Base-by-base conservation (phyloP, 2,797 vertebrate species). In the Crypturellus tataupa region DNA sequence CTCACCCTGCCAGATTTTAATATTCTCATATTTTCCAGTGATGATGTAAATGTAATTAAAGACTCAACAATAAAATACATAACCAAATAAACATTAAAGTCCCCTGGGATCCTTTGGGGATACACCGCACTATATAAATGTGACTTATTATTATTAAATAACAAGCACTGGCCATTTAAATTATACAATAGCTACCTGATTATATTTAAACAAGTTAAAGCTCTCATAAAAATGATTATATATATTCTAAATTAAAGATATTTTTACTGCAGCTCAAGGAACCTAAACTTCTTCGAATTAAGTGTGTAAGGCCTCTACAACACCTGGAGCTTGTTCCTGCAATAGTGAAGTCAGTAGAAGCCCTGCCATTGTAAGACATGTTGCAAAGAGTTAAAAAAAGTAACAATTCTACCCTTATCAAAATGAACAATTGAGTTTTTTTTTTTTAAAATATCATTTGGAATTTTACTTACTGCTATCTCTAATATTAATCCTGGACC, bases 141-240 rank as follows among this genome's bases (percentile, higher is more conserved):
- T 84, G 94, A 95, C 89, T 93, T 94, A 76, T 89, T 97, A 90
- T 96, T 96, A 96, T 92, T 85, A 95, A 97, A 97, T 92, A 97
- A 96, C 90, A 92, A 96, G 93, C 89, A 95, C 56, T 10, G 53
- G 75, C 62, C 58, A 88, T 93, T 97, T 95, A 96, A 96, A 92
- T 93, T 93, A 88, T 67, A 96, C 94, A 96, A 96, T 88, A 96
- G 92, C 89, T 93, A 96, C 81, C 92, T 96, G 93, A 97, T 96
- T 97, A 92, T 84, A 91, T 80, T 94, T 94, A 90, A 94, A 59
- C 82, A 96, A 88, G 84, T 89, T 81, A 88, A 80, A 96, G 49
- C 21, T 90, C 68, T 71, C 92, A 92, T 87, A 96, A 97, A 90
- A 93, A 89, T 64, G 2, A 95, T 85, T 92, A 84, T 35, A 96